Evolutionary conservation across 2,888 invertebrate genomes (phyloP).

Genomic region (Unio pictorum): DNA sequence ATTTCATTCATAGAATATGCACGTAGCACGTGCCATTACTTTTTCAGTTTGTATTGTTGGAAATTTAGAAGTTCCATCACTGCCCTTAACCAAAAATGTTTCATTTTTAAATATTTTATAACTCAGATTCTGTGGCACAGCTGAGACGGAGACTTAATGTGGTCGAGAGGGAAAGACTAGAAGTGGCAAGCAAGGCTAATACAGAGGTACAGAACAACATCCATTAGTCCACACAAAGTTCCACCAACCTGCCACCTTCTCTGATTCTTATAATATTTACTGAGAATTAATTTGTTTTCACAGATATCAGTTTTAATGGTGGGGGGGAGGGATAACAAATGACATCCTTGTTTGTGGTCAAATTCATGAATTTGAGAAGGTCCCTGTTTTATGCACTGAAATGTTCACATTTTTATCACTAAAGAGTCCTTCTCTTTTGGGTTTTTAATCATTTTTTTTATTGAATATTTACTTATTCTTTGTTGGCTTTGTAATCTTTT

Average conservation of each 20-base stretch:
- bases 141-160: constrained; percentile 58
- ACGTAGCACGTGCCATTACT: background rate
- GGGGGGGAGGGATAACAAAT: no score
- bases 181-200: constrained; percentile 57
- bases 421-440: no score
- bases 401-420: no score
- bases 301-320: background rate
- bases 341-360: no score
- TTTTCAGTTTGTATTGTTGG: background rate
- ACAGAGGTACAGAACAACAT: constrained; percentile 53
- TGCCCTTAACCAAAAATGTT: background rate
- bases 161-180: constrained; percentile 63
- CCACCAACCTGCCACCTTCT: no score
- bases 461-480: no score
- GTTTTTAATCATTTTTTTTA: no score
- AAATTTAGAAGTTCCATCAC: no score
- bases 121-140: constrained; percentile 52
- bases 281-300: background rate
- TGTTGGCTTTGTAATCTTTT: no score
- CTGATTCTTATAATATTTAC: no score
- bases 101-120: background rate
- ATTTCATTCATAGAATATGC: background rate
- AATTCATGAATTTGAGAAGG: no score
- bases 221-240: background rate
- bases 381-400: no score